A percentile compares a stretch with the other conserved stretches of the same genome.
These are phyloP conservation scores for Drosophila leontia DNA, from an alignment of 1,140 invertebrate genomes.

Conservation along the genomic window DNA sequence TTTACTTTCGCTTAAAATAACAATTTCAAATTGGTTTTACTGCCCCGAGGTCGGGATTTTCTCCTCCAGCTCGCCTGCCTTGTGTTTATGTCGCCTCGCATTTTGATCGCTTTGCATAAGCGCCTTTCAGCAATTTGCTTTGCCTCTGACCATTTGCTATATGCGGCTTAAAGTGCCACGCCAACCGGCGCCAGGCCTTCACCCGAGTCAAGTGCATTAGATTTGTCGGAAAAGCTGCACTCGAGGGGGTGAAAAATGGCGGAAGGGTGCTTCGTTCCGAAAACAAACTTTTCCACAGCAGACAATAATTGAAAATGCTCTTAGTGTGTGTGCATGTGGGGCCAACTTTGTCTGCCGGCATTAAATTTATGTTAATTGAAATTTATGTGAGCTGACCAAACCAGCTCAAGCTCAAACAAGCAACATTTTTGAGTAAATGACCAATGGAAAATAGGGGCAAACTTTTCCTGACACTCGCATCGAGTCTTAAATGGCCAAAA, in stretches of 20 bases:
- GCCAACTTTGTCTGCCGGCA: constrained; percentile 61
- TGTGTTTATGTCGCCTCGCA: constrained; percentile 54
- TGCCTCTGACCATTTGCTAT: constrained; percentile 53
- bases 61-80: constrained; percentile 5
- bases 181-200: too few relatives aligned
- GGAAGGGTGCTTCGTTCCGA: background rate
- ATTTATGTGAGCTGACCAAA: constrained; percentile 61
- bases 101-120: constrained; percentile 81
- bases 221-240: constrained; percentile 31
- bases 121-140: constrained; percentile 68
- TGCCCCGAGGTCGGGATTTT: constrained; percentile 73
- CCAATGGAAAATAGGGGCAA: constrained; percentile 14
- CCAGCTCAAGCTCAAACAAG: constrained; percentile 30
- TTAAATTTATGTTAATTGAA: constrained; percentile 82
- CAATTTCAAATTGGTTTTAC: constrained; percentile 84
- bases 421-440: constrained; percentile 31
- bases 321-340: constrained; percentile 4
- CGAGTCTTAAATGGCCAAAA: constrained; percentile 10
- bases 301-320: constrained; percentile 77
- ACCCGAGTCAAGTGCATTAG: constrained; percentile 61
- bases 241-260: constrained; percentile 10
- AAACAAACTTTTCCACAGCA: constrained; percentile 59
- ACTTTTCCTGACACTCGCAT: constrained; percentile 21
- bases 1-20: constrained; percentile 79
- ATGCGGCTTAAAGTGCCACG: constrained; percentile 49